phyloP scores from a whole-genome alignment of 1,140 invertebrate genomes.

The Lasioglossum albipes region DNA sequence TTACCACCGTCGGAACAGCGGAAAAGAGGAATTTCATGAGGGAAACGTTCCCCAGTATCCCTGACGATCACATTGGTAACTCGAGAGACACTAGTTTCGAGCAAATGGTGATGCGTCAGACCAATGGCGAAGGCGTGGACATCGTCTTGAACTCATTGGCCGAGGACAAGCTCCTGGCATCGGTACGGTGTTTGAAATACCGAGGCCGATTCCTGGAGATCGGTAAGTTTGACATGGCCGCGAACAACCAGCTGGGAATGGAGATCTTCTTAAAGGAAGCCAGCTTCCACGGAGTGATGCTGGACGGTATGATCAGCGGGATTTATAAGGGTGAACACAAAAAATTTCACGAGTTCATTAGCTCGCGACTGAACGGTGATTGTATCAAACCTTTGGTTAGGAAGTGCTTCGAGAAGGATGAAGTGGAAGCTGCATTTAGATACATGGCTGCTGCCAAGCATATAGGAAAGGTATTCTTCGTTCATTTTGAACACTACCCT shows the following conservation, averaged over 20 bases:
- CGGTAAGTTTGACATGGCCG: conserved; percentile 87
- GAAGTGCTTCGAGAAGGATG: conserved; percentile 75
- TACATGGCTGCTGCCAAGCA: conserved; percentile 88
- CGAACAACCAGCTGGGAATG: conserved; percentile 85
- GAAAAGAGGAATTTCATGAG: conserved; percentile 87
- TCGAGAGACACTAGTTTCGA: conserved; percentile 88
- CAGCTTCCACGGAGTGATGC: conserved; percentile 87
- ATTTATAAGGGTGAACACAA: conserved; percentile 67
- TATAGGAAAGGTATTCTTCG: too few relatives aligned
- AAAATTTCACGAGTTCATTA: conserved; percentile 70
- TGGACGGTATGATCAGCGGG: conserved; percentile 83
- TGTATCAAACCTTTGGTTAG: conserved; percentile 78
- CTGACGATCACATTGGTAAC: conserved; percentile 86
- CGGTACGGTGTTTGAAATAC: conserved; percentile 87
- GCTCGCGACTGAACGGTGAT: conserved; percentile 79
- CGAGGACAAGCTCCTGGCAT: conserved; percentile 88
- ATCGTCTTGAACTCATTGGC: conserved; percentile 89
- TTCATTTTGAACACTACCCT: too few relatives aligned
- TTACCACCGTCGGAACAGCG: conserved; percentile 85
- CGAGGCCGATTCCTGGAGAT: conserved; percentile 88
- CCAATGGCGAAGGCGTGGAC: conserved; percentile 86
- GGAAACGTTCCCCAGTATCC: conserved; percentile 84
- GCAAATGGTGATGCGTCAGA: conserved; percentile 83
- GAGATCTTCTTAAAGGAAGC: conserved; percentile 90
- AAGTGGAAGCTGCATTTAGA: conserved; percentile 80